Evolutionary conservation across 2,113 vertebrate genomes (phyloP).

Genomic region (Bubalus kerabau): DNA sequence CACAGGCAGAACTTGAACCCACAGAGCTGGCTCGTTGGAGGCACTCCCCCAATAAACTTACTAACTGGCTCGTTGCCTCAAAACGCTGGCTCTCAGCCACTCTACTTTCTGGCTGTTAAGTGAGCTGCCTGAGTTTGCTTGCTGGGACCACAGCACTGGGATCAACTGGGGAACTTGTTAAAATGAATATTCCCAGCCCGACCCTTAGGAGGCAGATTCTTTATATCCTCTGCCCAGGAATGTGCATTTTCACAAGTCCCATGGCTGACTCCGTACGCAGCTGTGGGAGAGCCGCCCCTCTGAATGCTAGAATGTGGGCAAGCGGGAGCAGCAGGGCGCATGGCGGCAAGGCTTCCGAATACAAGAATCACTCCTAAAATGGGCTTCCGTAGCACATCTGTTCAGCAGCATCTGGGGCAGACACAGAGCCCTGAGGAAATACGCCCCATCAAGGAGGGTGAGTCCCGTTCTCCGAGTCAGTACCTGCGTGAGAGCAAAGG

Average conservation of each 20-base stretch:
- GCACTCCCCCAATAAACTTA: neutral
- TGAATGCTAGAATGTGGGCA: neutral
- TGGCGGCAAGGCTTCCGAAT: neutral
- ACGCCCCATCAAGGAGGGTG: neutral
- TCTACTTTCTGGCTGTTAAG: neutral
- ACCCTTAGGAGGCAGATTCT: neutral
- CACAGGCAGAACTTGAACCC: neutral
- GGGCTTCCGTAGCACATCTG: neutral
- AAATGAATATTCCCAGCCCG: neutral
- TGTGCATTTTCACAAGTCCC: neutral
- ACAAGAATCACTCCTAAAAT: neutral
- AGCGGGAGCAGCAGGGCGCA: neutral
- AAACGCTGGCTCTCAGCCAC: neutral
- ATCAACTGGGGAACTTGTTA: neutral
- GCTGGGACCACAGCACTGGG: neutral
- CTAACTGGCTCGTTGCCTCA: neutral
- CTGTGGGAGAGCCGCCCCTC: neutral
- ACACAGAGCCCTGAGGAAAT: neutral
- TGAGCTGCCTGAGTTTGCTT: neutral
- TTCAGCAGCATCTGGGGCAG: neutral
- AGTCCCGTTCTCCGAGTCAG: conserved; percentile 34
- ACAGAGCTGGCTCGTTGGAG: neutral
- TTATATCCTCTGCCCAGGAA: neutral
- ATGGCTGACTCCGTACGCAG: neutral
- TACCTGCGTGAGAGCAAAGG: conserved; percentile 98